Percentiles rank a stretch among this genome's conserved stretches.
Conservation (phyloP, 2,113 vertebrate genomes). For the Aptenodytes forsteri region DNA sequence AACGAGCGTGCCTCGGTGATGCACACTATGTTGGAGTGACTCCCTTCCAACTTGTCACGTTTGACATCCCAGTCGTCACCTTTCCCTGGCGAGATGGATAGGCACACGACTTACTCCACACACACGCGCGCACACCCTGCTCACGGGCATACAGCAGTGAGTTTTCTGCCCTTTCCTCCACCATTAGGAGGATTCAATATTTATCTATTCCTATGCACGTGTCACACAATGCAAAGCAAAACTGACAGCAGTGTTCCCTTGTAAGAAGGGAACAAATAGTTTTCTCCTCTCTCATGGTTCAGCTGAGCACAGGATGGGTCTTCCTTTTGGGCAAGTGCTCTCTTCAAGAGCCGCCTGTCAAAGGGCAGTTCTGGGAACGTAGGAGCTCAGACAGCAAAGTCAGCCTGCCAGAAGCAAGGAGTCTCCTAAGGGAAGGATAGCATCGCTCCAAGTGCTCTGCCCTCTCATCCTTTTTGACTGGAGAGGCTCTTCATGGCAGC, state of each 20-base stretch:
- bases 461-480: not conserved
- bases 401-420: not conserved
- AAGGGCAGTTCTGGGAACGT: not conserved
- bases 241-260: not conserved
- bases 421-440: not conserved
- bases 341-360: not conserved
- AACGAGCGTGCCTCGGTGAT: not conserved
- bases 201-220: not conserved
- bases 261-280: not conserved
- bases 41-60: not conserved
- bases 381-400: not conserved
- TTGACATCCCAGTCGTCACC: not conserved
- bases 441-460: not conserved
- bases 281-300: not conserved
- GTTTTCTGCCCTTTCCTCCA: not conserved
- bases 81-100: not conserved
- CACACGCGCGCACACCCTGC: not conserved
- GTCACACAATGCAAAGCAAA: not conserved
- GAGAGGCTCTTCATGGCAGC: not conserved
- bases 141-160: not conserved
- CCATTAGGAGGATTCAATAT: not conserved
- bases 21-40: not conserved
- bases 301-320: not conserved
- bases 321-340: not conserved
- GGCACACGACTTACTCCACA: not conserved